These are phyloP conservation scores for Acrobasis consociella DNA, from an alignment of 2,888 invertebrate species.

Conservation along the genomic window DNA sequence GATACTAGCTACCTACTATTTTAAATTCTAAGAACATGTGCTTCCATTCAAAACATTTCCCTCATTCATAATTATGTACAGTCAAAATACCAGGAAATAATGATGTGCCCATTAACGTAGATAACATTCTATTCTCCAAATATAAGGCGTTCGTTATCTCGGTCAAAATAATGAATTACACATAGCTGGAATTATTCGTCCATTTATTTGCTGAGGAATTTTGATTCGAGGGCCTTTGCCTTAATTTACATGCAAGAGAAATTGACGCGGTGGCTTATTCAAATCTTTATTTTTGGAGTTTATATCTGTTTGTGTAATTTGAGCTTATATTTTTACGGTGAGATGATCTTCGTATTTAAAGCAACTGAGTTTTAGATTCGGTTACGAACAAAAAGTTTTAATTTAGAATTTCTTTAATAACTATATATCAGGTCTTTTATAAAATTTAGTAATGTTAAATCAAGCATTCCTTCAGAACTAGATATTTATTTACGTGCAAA, in stretches of 20 bases:
- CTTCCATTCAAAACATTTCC: no score
- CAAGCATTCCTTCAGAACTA: no score
- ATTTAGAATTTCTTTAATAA: no score
- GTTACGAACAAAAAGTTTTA: no score
- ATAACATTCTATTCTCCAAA: slow-evolving; percentile 40
- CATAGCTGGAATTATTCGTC: slow-evolving; percentile 50
- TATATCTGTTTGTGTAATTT: not conserved
- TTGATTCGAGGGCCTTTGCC: slow-evolving; percentile 43
- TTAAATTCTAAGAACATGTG: no score
- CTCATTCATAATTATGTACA: not conserved
- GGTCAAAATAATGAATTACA: slow-evolving; percentile 54
- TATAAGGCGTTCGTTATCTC: slow-evolving; percentile 42
- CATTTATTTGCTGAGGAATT: slow-evolving; percentile 52
- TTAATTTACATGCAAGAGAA: slow-evolving; percentile 46
- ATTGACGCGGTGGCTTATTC: slow-evolving; percentile 40
- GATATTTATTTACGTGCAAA: no score
- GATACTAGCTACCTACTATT: no score
- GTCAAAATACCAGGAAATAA: slow-evolving; percentile 30
- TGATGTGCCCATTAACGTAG: slow-evolving; percentile 25
- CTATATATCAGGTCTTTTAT: no score
- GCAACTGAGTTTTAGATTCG: no score
- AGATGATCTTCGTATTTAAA: not conserved
- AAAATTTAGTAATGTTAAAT: no score
- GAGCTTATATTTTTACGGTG: no score
- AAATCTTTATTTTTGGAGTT: slow-evolving; percentile 36